Base-by-base conservation (phyloP, 2,797 vertebrate species). In the Argyrosomus regius region DNA sequence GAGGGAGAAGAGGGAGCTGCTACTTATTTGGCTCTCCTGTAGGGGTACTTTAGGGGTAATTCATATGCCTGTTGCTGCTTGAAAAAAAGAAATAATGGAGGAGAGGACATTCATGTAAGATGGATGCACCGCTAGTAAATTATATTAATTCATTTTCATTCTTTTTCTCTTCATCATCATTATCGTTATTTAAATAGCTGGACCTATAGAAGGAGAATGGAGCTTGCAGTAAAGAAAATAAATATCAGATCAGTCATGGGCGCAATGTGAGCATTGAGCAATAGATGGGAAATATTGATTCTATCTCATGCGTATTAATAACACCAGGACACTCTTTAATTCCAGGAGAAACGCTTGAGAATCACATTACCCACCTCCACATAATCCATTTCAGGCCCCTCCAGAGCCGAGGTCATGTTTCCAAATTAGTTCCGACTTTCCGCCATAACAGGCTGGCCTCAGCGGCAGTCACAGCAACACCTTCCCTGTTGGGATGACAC, bases 351-450 rank as follows among this genome's bases (percentile, higher is more conserved):
- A 87, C 3, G 73, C 87, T 87, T 72, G 80, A 80, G 81, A 92
- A 92, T 92, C 81, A 84, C 76, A 91, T 92, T 89, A 89, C 52
- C 75, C 13, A 28, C 68, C 52, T 62, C 41, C 31, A 73, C 20
- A n/a, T 90, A 91, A 91, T 91, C 87, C 88, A 91, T 93, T 92
- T 89, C 83, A 91, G 81, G 77, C 69, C 82, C 35, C 88, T 84
- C 54, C 57, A 69, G 74, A 90, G 73, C 86, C 48, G 52, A n/a
- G 88, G 89, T 91, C 85, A 75, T 92, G 90, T 91, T 90, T 85
- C 72, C 71, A 87, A 87, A 94, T 94, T 82, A 93, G 85, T 78
- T 90, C 57, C 22, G 80, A 89, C 86, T 93, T 77, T 78, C 80
- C 26, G 43, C 73, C 74, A 63, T 64, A 87, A 82, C 88, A 86